These are phyloP conservation scores for Cervus canadensis DNA, from an alignment of 2,113 vertebrate species.

Conservation along the genomic window DNA sequence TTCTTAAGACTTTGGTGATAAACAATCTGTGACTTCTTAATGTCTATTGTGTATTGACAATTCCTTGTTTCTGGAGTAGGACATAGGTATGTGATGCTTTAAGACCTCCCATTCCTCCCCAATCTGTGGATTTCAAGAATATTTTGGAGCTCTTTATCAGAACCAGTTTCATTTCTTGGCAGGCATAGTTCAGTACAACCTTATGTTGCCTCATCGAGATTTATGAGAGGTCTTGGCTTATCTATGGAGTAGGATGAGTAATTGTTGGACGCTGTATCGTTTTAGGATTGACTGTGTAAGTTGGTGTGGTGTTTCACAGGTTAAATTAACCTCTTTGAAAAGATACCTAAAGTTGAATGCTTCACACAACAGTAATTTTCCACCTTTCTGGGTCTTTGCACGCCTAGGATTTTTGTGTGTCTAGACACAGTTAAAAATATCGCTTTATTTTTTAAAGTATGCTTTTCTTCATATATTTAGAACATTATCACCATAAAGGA, in stretches of 20 bases:
- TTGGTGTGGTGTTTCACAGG: background rate
- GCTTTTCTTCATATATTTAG: background rate
- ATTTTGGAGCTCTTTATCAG: constrained; percentile 13
- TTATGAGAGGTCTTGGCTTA: background rate
- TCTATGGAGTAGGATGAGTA: background rate
- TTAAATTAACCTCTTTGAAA: constrained; percentile 13
- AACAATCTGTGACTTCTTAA: background rate
- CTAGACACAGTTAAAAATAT: background rate
- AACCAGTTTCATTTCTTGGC: background rate
- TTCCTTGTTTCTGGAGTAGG: background rate
- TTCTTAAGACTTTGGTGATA: background rate
- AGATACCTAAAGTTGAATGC: background rate
- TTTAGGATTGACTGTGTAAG: background rate
- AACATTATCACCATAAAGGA: background rate
- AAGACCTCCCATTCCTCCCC: background rate
- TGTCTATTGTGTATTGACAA: background rate
- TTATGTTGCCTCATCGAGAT: background rate
- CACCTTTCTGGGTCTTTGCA: background rate
- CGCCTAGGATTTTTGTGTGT: background rate
- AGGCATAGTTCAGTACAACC: background rate
- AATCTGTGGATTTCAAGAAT: background rate
- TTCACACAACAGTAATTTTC: background rate
- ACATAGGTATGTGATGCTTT: background rate
- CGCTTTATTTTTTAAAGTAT: background rate
- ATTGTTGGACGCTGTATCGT: background rate